These are phyloP conservation scores for Xestia rhomboidea DNA, from an alignment of 2,888 invertebrate species.

Conservation along the genomic window DNA sequence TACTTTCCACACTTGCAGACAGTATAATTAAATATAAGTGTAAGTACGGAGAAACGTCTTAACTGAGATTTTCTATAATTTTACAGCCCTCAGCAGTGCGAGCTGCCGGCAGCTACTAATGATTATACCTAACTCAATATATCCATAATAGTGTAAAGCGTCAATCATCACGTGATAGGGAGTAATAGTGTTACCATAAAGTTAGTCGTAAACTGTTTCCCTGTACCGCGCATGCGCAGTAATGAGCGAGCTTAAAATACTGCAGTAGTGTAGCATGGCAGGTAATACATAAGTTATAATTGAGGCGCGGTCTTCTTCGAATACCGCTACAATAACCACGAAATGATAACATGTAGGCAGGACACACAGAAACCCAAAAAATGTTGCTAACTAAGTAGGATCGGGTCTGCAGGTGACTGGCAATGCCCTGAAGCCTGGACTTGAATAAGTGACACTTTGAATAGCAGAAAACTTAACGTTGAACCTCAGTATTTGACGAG, in stretches of 20 bases:
- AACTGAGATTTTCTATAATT: not conserved
- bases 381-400: not conserved
- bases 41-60: not conserved
- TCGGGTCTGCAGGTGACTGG: not conserved
- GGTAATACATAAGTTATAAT: not conserved
- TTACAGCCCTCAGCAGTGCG: not conserved
- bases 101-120: not conserved
- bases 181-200: constrained; percentile 12
- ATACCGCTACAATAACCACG: too few relatives aligned
- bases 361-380: not conserved
- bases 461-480: not conserved
- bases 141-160: not conserved
- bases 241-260: constrained; percentile 10
- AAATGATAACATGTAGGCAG: not conserved
- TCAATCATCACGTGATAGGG: constrained; percentile 15
- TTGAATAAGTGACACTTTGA: too few relatives aligned
- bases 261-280: not conserved
- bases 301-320: too few relatives aligned
- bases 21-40: not conserved
- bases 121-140: constrained; percentile 13
- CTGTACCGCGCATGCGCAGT: not conserved
- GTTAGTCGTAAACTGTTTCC: constrained; percentile 23
- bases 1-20: not conserved
- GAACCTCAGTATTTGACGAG: not conserved
- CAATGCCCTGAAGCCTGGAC: too few relatives aligned